Evolutionary conservation across 2,797 vertebrate species (phyloP), one percentile per base, ranked within the genome.

Genomic region (Neosilurus hyrtlii): DNA sequence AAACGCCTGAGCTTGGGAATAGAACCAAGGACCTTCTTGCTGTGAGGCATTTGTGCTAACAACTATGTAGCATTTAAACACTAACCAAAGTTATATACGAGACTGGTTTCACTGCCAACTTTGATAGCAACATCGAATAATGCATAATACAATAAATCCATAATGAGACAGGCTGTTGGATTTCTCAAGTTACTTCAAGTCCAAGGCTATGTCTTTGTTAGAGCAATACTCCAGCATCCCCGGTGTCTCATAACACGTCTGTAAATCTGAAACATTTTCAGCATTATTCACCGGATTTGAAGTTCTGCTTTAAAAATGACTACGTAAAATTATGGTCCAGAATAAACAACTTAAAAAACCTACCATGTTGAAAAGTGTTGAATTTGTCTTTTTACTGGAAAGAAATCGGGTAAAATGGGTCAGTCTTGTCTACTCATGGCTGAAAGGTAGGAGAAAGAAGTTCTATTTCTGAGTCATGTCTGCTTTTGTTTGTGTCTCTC

Each of bases 301-400:
- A 61, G 43, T 30, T 3, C 54, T 82, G 72, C 91, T 91, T 90
- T 90, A 81, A 82, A 88, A 89, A 89, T 78, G 59, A 89, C 88
- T 91, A 88, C 90, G 91, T 91, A 89, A 90, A 93, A 93, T 91
- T 92, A 92, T 90, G 90, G 80, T 77, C 81, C 79, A 87, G 62
- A 59, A 82, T 80, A 85, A 77, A 79, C 57, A 86, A 82, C 72
- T 22, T 18, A 80, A 84, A 82, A 20, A 24, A 57, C 30, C 8
- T 43, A 14, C 12, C 63, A 63, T 84, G 85, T 71, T 84, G 77
- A 76, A 82, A 86, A 83, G 77, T 83, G 30, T 83, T 62, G 51
- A 78, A 82, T 88, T 76, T 82, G 56, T 83, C 77, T 83, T 86
- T 81, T 63, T 79, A 51, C 80, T 84, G 82, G 84, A 84, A 78